Conservation (phyloP, 2,888 invertebrate species). For the Tanypteryx hageni region DNA sequence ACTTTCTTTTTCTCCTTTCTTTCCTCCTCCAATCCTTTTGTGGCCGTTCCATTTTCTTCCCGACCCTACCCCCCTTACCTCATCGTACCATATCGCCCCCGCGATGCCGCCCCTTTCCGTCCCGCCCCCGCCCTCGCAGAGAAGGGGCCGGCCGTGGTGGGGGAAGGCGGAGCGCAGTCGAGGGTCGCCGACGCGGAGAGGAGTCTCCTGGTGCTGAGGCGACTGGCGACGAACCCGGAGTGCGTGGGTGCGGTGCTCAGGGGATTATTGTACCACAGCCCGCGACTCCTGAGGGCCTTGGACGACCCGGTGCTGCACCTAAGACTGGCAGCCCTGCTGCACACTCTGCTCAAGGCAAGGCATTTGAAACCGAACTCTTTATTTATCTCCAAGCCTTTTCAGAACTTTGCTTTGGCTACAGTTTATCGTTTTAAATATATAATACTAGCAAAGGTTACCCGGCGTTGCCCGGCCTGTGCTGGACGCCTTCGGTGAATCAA, state of each 20-base stretch:
- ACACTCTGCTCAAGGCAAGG: slow-evolving; percentile 74
- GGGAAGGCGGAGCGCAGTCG: slow-evolving; percentile 66
- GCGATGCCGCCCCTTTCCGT: neutral
- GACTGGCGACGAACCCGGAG: slow-evolving; percentile 78
- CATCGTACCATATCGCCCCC: slow-evolving; percentile 48
- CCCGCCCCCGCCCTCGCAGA: slow-evolving; percentile 24
- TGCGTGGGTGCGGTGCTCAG: slow-evolving; percentile 77
- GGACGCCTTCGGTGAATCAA: too few relatives aligned
- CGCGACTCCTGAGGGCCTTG: slow-evolving; percentile 74
- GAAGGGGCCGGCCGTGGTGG: slow-evolving; percentile 25
- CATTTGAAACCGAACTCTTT: neutral
- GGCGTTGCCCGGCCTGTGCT: too few relatives aligned
- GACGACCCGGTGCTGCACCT: slow-evolving; percentile 74
- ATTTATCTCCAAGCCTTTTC: neutral
- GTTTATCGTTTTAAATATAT: neutral
- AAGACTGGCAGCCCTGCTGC: slow-evolving; percentile 75
- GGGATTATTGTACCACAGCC: slow-evolving; percentile 74
- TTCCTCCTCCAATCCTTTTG: slow-evolving; percentile 64
- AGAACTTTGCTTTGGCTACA: neutral
- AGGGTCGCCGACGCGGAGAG: slow-evolving; percentile 73
- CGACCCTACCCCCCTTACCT: neutral
- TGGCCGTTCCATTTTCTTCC: too few relatives aligned
- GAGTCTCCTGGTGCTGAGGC: slow-evolving; percentile 77
- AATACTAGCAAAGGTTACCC: too few relatives aligned
- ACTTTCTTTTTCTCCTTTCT: slow-evolving; percentile 69